Conservation (phyloP, 2,797 vertebrate species). For the Falco berigora region DNA sequence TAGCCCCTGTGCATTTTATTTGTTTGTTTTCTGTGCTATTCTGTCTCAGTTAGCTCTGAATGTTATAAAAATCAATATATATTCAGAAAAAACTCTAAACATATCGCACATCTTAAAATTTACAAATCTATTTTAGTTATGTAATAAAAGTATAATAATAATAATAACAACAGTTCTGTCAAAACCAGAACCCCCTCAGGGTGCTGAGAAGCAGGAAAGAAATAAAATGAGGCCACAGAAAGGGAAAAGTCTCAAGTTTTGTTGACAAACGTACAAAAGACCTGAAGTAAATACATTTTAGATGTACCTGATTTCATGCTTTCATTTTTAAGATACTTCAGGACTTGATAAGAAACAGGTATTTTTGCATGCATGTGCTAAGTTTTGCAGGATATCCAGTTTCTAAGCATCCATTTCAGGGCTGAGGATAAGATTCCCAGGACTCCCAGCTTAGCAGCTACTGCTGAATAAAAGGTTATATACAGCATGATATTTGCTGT, state of each 20-base stretch:
- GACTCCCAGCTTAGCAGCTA: background rate
- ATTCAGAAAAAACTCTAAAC: background rate
- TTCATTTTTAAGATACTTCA: background rate
- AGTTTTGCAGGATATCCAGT: background rate
- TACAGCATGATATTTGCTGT: background rate
- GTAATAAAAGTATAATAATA: background rate
- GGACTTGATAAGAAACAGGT: background rate
- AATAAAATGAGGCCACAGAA: background rate
- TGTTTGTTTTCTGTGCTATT: background rate
- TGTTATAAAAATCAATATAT: background rate
- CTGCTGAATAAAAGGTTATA: background rate
- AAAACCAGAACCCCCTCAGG: background rate
- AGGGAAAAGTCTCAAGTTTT: background rate
- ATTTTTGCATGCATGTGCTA: background rate
- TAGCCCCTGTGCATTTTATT: background rate
- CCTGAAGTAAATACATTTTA: background rate
- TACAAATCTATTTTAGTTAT: background rate
- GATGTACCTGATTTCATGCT: background rate
- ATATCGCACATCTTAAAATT: background rate
- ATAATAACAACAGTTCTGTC: background rate
- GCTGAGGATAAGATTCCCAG: background rate
- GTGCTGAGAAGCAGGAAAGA: background rate
- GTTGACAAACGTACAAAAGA: background rate
- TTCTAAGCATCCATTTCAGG: background rate
- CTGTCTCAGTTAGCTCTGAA: background rate